Conservation (phyloP, 2,113 vertebrate genomes). For the Elgaria multicarinata region DNA sequence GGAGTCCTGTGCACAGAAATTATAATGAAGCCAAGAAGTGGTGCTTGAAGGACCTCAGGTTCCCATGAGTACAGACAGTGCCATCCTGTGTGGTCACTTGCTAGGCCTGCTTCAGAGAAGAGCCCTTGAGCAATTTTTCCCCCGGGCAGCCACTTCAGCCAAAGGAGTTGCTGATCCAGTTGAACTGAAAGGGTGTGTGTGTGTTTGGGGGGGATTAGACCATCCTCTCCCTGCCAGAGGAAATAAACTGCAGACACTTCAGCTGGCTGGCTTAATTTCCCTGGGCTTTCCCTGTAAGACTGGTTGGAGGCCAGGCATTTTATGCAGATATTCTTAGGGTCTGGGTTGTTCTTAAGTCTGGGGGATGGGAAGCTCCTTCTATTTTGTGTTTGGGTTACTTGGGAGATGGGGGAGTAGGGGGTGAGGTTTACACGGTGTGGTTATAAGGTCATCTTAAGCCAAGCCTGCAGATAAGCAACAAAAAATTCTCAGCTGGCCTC, state of each 20-base stretch:
- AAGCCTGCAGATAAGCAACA: neutral
- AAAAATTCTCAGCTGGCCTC: neutral
- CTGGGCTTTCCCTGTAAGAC: neutral
- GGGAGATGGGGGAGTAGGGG: neutral
- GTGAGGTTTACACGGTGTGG: neutral
- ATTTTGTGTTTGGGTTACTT: neutral
- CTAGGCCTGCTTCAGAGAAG: no score
- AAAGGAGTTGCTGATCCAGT: no score
- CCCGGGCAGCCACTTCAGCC: no score
- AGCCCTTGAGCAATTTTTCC: no score
- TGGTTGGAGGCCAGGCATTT: neutral
- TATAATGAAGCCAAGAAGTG: neutral
- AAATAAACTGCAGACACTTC: no score
- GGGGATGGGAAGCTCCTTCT: neutral
- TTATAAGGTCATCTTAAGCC: neutral
- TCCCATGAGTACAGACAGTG: no score
- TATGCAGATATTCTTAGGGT: neutral
- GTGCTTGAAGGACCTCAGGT: neutral
- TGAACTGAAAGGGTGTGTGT: no score
- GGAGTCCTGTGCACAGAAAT: accelerated
- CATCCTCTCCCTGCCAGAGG: no score
- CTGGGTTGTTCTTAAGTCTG: neutral
- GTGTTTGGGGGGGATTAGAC: no score
- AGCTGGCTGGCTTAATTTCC: neutral
- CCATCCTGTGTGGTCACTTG: no score